Evolutionary conservation across 1,140 invertebrate species (phyloP).

Genomic region (Planococcus citri): DNA sequence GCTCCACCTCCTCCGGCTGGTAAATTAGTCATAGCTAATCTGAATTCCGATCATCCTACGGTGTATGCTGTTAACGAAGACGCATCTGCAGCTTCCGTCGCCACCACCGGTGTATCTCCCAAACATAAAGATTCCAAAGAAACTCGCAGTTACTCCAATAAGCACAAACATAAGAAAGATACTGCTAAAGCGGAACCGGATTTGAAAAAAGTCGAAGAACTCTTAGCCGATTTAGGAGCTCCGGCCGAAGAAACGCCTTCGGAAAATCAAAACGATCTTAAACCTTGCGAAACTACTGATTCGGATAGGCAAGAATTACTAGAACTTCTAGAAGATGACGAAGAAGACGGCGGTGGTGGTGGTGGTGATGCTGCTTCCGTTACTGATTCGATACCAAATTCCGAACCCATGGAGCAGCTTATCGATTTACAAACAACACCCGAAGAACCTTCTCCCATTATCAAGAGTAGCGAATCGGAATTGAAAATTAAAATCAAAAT

Average conservation of each 20-base stretch:
- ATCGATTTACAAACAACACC: background rate
- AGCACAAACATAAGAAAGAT: slow-evolving; percentile 11
- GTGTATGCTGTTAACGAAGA: background rate
- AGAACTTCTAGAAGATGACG: slow-evolving; percentile 25
- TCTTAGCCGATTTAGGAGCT: background rate
- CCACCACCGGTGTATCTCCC: background rate
- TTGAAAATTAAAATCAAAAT: slow-evolving; percentile 14
- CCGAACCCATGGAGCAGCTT: slow-evolving; percentile 3
- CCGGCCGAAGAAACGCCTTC: background rate
- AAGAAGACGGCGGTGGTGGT: slow-evolving; percentile 23
- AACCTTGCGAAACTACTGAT: background rate
- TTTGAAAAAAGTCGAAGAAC: background rate
- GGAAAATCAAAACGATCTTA: background rate
- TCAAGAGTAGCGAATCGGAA: background rate
- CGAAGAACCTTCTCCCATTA: background rate
- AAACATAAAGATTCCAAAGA: slow-evolving; percentile 9
- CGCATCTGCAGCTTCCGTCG: background rate
- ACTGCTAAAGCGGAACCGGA: background rate
- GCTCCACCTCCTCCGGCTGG: too few relatives aligned
- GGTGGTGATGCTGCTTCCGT: too few relatives aligned
- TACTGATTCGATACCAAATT: slow-evolving; percentile 23
- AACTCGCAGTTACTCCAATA: background rate
- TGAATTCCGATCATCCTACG: slow-evolving; percentile 12
- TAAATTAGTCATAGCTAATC: slow-evolving; percentile 5
- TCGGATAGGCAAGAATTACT: slow-evolving; percentile 31